These are phyloP conservation scores for Steinernema khuongi DNA, from an alignment of 1,140 invertebrate species.

Conservation along the genomic window DNA sequence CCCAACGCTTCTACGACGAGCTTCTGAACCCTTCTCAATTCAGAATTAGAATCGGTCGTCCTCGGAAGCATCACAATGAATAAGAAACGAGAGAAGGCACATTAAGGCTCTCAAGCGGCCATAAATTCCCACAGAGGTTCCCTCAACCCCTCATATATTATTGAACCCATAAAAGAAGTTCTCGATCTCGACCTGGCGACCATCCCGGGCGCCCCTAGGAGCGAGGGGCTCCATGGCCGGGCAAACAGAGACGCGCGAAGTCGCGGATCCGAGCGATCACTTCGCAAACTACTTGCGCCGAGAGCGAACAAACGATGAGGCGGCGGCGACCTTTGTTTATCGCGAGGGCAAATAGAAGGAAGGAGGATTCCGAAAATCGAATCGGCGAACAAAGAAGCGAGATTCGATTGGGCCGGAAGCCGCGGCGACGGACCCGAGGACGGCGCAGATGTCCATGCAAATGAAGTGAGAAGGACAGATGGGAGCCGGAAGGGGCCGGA, in stretches of 20 bases:
- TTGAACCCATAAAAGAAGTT: no score
- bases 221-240: background rate
- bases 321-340: conserved; percentile 2
- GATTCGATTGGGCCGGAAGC: conserved; percentile 12
- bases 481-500: background rate
- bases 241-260: conserved; percentile 4
- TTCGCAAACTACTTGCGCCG: background rate
- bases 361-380: conserved; percentile 6
- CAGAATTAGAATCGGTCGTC: no score
- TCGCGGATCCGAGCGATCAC: background rate
- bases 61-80: no score
- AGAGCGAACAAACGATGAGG: conserved; percentile 1
- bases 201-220: background rate
- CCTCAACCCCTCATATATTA: no score
- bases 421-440: background rate
- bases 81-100: no score
- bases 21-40: no score
- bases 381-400: background rate
- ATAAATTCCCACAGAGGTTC: no score
- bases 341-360: background rate
- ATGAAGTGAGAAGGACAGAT: conserved; percentile 3
- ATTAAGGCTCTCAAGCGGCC: no score
- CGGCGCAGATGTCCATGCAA: conserved; percentile 7
- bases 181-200: background rate
- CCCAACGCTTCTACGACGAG: no score